Conservation (phyloP, 1,140 invertebrate genomes). For the Lanistes nyassanus region DNA sequence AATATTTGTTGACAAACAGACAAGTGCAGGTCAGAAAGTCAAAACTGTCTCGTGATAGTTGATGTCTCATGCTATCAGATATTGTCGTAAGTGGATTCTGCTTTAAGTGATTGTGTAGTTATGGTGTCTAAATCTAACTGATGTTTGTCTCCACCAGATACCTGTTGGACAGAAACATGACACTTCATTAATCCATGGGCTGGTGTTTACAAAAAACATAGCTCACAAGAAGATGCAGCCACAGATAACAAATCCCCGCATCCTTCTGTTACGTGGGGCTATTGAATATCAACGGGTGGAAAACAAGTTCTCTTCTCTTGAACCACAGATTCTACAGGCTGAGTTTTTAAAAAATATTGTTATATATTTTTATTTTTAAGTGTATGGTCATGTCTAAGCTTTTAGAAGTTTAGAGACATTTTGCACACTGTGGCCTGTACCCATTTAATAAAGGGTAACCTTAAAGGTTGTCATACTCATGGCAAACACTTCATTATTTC, state of each 20-base stretch:
- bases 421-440: too few relatives aligned
- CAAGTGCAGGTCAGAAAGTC: too few relatives aligned
- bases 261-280: slow-evolving; percentile 86
- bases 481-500: slow-evolving; percentile 18
- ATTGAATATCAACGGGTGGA: slow-evolving; percentile 93
- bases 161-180: slow-evolving; percentile 82
- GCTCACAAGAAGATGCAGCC: slow-evolving; percentile 89
- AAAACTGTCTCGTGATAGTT: too few relatives aligned
- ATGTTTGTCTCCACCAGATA: slow-evolving; percentile 64
- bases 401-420: too few relatives aligned
- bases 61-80: too few relatives aligned
- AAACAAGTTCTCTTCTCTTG: slow-evolving; percentile 88
- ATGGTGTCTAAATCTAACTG: not conserved
- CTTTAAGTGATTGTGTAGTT: not conserved
- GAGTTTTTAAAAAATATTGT: not conserved
- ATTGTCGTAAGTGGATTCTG: too few relatives aligned
- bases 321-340: slow-evolving; percentile 88
- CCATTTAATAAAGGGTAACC: too few relatives aligned
- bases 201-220: slow-evolving; percentile 93
- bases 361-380: not conserved
- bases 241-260: slow-evolving; percentile 82
- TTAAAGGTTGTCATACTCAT: too few relatives aligned
- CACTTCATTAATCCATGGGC: slow-evolving; percentile 83
- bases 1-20: too few relatives aligned
- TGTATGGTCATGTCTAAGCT: too few relatives aligned